Evolutionary conservation across 2,797 vertebrate species (phyloP), one percentile per base, ranked within the genome.

Genomic region (Uromys caudimaculatus): DNA sequence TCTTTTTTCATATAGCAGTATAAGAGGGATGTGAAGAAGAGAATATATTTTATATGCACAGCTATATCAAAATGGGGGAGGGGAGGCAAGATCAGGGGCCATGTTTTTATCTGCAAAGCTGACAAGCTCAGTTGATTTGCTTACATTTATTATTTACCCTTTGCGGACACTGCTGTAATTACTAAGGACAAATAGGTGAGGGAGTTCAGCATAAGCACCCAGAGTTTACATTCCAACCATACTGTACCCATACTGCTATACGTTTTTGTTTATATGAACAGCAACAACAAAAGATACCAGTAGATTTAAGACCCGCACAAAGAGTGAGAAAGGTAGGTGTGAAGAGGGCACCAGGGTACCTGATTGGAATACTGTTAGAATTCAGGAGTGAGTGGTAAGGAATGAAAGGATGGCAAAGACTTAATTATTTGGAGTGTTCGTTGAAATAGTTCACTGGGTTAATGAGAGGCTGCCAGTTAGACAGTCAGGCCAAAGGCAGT

Each of bases 1-100:
- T 79, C 69, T 84, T 52, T 89, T 94, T 92, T 93, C 73, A 52
- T 87, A 50, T 23, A 83, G 29, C 93, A 89, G 35, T 41, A 19
- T 91, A 94, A 82, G n/a, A 58, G 17, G 6, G 71, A 87, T 87
- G 13, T 91, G 91, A 78, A 14, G 83, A 89, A 90, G 32, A 92
- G 75, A 75, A 87, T 38, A 38, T 50, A 67, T 85, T 75, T 71
- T 77, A 19, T 2, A 86, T 73, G 77, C 7, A 87, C 32, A 79
- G 81, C 85, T 90, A 41, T 93, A 88, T 81, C 19, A 86, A 89
- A 38, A 56, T 89, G 21, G n/a, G 64, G 81, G 21, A 32, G 64
- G 81, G 71, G 73, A 60, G 29, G 14, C 69, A 32, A 32, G 35
- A 87, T 24, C 29, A n/a, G 84, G 7, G 21, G 41, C 23, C 44